These are phyloP conservation scores for Drosophila kanapiae DNA, from an alignment of 1,140 invertebrate species.

Conservation along the genomic window DNA sequence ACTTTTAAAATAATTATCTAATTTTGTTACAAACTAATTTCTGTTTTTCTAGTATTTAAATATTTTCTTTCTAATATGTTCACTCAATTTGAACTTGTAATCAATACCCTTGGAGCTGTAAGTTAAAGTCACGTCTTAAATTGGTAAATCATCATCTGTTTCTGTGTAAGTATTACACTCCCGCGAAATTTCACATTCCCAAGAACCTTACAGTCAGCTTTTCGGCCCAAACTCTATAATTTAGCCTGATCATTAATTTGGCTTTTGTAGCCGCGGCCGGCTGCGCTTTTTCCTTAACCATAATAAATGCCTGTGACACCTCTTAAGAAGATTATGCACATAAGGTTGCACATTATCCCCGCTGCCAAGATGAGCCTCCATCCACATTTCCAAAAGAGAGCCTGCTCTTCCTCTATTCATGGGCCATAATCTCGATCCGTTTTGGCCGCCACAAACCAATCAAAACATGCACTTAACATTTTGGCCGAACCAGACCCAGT, in stretches of 20 bases:
- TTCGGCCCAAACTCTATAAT: slow-evolving; percentile 30
- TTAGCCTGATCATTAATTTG: slow-evolving; percentile 52
- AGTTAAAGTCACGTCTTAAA: not conserved
- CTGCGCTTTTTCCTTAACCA: slow-evolving; percentile 10
- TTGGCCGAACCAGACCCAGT: slow-evolving; percentile 46
- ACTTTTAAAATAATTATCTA: too few species aligned
- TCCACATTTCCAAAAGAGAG: not conserved
- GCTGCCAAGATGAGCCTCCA: slow-evolving; percentile 30
- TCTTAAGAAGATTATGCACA: slow-evolving; percentile 63
- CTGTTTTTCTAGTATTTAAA: not conserved
- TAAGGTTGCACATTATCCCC: slow-evolving; percentile 61
- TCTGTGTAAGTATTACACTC: not conserved
- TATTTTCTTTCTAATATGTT: not conserved
- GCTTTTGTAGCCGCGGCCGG: slow-evolving; percentile 29
- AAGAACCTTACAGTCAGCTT: slow-evolving; percentile 7
- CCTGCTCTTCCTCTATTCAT: slow-evolving; percentile 35
- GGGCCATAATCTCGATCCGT: slow-evolving; percentile 64
- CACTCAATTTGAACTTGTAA: not conserved
- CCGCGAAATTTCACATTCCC: slow-evolving; percentile 17
- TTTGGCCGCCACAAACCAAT: slow-evolving; percentile 71
- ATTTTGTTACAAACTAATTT: too few species aligned
- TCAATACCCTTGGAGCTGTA: not conserved
- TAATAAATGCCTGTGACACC: slow-evolving; percentile 59
- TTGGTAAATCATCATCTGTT: not conserved
- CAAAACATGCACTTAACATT: slow-evolving; percentile 82